Evolutionary conservation across 2,797 vertebrate species (phyloP).

Genomic region (Nasua narica): DNA sequence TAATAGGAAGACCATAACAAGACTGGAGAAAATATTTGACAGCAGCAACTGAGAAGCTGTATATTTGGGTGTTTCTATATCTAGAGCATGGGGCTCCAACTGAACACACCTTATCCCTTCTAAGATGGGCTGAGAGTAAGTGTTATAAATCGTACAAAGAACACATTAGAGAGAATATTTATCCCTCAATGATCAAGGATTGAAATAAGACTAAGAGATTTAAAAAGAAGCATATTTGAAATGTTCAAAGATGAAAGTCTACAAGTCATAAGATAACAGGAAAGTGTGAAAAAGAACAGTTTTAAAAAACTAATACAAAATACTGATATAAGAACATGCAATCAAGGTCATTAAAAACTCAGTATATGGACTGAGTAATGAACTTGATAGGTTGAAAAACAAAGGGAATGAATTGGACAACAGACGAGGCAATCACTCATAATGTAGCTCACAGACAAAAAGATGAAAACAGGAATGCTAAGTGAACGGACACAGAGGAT

Average conservation of each 20-base stretch:
- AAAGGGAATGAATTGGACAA: neutral
- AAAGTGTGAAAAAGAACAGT: neutral
- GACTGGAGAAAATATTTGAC: neutral
- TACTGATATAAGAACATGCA: neutral
- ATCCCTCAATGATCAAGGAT: neutral
- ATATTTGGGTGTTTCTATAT: neutral
- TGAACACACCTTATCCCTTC: neutral
- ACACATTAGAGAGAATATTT: neutral
- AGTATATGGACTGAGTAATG: neutral
- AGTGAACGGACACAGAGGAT: neutral
- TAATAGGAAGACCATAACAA: neutral
- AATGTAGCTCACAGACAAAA: neutral
- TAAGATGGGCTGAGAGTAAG: neutral
- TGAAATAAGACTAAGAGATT: neutral
- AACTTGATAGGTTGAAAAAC: neutral
- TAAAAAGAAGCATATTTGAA: neutral
- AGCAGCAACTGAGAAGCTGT: neutral
- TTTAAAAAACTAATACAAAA: slow-evolving; percentile 1
- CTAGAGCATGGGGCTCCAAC: neutral
- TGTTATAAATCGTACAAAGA: neutral
- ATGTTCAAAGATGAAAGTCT: neutral
- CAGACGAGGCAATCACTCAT: neutral
- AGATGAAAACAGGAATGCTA: neutral
- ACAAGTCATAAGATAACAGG: neutral
- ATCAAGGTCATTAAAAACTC: neutral